These are phyloP conservation scores for Chloroceryle inda DNA, from an alignment of 2,797 vertebrate species.

Conservation along the genomic window DNA sequence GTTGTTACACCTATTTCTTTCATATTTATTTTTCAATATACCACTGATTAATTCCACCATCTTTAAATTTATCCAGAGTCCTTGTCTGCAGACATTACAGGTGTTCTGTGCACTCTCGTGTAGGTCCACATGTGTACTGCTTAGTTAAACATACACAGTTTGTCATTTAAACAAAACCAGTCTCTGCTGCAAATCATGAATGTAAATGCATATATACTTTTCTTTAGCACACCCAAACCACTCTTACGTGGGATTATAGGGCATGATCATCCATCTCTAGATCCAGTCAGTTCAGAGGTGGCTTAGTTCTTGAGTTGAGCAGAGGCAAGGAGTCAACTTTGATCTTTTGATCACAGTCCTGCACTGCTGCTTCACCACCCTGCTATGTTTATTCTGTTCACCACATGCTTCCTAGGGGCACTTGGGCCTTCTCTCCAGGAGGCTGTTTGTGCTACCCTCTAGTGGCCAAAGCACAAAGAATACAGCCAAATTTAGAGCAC, in stretches of 20 bases:
- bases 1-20: background rate
- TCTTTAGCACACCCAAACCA: background rate
- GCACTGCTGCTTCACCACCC: background rate
- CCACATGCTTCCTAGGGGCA: background rate
- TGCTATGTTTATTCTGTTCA: too few relatives aligned
- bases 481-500: background rate
- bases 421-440: background rate
- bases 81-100: background rate
- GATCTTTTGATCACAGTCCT: background rate
- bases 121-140: background rate
- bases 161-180: background rate
- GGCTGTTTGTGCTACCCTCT: constrained; percentile 66
- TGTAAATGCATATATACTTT: fast-evolving
- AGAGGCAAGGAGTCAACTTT: background rate
- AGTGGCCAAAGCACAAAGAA: constrained; percentile 34
- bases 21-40: background rate
- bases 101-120: background rate
- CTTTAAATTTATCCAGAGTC: background rate
- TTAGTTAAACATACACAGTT: background rate
- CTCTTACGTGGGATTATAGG: fast-evolving
- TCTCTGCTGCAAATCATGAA: background rate
- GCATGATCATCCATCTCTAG: background rate
- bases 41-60: background rate
- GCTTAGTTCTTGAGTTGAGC: background rate
- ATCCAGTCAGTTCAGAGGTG: background rate